These are phyloP conservation scores for Hirundo rustica DNA, from an alignment of 2,797 vertebrate genomes.

Conservation along the genomic window DNA sequence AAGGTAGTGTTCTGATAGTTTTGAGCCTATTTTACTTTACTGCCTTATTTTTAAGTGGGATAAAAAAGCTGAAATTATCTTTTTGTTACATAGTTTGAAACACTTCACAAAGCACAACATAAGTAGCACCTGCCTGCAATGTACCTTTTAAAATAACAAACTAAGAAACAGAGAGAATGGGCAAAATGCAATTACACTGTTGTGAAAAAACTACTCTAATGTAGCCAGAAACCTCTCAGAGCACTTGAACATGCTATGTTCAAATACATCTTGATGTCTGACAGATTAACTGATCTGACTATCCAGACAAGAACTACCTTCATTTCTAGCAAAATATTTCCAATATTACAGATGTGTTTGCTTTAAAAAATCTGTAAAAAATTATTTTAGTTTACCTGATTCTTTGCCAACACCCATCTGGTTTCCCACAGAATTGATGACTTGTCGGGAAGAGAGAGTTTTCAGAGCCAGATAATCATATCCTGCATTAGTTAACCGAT, in stretches of 20 bases:
- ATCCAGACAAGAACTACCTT: neutral
- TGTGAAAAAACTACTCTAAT: neutral
- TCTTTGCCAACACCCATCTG: constrained; percentile 99
- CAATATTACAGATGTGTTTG: neutral
- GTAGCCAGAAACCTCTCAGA: neutral
- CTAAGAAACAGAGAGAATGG: neutral
- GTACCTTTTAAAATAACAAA: neutral
- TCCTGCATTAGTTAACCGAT: constrained; percentile 90
- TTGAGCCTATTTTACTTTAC: neutral
- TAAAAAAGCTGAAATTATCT: neutral
- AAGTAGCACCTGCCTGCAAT: neutral
- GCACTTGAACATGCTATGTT: neutral
- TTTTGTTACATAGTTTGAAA: neutral
- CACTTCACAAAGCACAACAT: neutral
- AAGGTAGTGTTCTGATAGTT: neutral
- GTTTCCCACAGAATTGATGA: constrained; percentile 90
- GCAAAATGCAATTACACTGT: neutral
- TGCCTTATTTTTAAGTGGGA: neutral
- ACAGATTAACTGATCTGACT: neutral
- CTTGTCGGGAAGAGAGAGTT: constrained; percentile 88
- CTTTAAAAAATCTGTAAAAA: neutral
- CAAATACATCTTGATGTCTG: neutral
- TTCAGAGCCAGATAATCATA: constrained; percentile 97
- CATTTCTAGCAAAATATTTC: neutral
- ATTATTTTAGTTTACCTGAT: constrained; percentile 85